phyloP scores from a whole-genome alignment of 2,113 vertebrate species.

The Passerina amoena region DNA sequence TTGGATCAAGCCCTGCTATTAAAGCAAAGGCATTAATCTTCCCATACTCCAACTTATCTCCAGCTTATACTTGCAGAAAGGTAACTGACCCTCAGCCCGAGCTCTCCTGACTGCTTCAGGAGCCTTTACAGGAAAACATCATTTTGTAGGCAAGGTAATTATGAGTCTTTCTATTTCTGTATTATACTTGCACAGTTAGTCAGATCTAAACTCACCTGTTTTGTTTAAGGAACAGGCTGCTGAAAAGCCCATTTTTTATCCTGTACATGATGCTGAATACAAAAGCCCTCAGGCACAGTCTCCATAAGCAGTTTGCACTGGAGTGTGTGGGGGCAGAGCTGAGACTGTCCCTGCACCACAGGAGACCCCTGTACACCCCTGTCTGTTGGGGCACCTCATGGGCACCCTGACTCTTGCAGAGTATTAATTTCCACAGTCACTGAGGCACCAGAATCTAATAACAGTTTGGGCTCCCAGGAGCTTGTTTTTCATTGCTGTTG shows the following conservation, averaged over 20 bases:
- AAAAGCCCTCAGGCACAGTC: neutral
- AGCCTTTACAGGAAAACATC: neutral
- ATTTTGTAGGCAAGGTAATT: neutral
- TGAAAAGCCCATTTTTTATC: neutral
- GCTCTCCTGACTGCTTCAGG: neutral
- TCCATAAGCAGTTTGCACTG: neutral
- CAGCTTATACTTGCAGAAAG: constrained; percentile 26
- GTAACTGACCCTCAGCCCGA: constrained; percentile 26
- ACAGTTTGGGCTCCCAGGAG: neutral
- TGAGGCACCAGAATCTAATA: neutral
- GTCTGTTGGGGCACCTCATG: neutral
- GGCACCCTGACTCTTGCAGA: neutral
- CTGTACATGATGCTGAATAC: neutral
- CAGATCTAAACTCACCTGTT: neutral
- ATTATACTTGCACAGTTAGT: neutral
- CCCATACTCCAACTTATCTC: constrained; percentile 30
- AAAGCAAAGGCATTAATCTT: constrained; percentile 61
- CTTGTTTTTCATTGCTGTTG: neutral
- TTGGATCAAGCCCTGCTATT: constrained; percentile 51
- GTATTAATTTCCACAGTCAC: neutral
- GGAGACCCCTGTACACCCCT: neutral
- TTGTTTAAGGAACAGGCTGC: neutral
- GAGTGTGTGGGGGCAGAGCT: neutral
- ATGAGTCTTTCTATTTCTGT: neutral
- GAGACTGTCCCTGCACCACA: neutral